These are phyloP conservation scores for Trochalopteron elliotii DNA, from an alignment of 2,113 vertebrate genomes.

Conservation along the genomic window DNA sequence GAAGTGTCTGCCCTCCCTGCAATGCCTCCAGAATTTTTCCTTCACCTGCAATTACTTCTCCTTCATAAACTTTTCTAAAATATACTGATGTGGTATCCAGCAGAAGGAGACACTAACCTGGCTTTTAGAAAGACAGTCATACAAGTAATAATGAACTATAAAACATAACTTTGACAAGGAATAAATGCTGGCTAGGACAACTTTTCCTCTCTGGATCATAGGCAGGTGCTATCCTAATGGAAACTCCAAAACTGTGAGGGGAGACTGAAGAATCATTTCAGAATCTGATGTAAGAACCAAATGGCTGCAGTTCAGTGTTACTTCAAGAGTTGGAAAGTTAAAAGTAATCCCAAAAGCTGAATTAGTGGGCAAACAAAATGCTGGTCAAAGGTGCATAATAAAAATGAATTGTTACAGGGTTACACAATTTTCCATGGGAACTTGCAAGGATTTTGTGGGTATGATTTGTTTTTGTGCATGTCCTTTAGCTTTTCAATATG, in stretches of 20 bases:
- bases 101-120: background rate
- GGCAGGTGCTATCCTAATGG: slow-evolving; percentile 27
- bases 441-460: background rate
- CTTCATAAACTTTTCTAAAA: background rate
- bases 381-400: background rate
- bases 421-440: background rate
- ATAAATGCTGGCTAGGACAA: background rate
- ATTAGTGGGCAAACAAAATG: slow-evolving; percentile 31
- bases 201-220: background rate
- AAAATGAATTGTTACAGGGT: slow-evolving; percentile 16
- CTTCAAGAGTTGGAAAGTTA: background rate
- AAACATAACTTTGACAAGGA: background rate
- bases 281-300: slow-evolving; percentile 41
- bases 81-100: background rate
- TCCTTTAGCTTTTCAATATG: background rate
- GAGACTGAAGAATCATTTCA: slow-evolving; percentile 14
- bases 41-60: background rate
- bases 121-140: background rate
- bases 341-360: slow-evolving; percentile 4
- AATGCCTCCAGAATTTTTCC: background rate
- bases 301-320: background rate
- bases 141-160: background rate
- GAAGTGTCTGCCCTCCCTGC: background rate
- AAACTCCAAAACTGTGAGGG: background rate
- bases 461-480: background rate